Percentiles rank a stretch among this genome's conserved stretches.
These are phyloP conservation scores for Cathartes aura DNA, from an alignment of 2,113 vertebrate genomes.

Conservation along the genomic window DNA sequence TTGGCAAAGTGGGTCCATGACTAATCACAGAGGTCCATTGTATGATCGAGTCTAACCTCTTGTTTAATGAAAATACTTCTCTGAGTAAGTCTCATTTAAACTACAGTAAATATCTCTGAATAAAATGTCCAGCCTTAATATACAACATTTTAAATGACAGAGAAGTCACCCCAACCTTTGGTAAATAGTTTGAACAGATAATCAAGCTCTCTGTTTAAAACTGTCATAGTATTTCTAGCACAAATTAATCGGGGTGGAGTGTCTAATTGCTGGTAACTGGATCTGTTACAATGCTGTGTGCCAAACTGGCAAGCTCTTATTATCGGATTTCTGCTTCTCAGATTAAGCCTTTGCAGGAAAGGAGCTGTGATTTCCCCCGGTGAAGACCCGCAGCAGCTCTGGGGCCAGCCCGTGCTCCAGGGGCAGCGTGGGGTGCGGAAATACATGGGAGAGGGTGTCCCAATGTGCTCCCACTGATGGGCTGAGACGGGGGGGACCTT, in stretches of 20 bases:
- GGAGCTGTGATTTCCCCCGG: background rate
- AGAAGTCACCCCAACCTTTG: slow-evolving; percentile 41
- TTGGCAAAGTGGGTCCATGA: background rate
- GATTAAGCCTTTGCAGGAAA: background rate
- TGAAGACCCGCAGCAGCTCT: background rate
- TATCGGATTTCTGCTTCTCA: background rate
- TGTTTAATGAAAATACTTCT: slow-evolving; percentile 22
- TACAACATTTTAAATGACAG: slow-evolving; percentile 7
- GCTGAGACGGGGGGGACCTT: background rate
- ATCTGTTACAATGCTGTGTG: slow-evolving; percentile 16
- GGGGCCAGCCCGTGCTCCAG: fast-evolving
- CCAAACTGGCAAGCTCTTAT: slow-evolving; percentile 19
- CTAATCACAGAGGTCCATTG: slow-evolving; percentile 36
- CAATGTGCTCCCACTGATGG: fast-evolving
- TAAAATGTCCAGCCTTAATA: slow-evolving; percentile 34
- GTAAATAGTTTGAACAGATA: slow-evolving; percentile 49
- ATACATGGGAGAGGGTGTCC: background rate
- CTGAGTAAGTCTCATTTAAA: slow-evolving; percentile 29
- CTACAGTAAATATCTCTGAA: slow-evolving; percentile 9
- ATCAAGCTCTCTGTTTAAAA: slow-evolving; percentile 30
- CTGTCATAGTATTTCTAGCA: slow-evolving; percentile 25
- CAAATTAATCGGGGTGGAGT: slow-evolving; percentile 51
- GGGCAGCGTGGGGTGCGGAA: fast-evolving
- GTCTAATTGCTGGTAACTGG: slow-evolving; percentile 64
- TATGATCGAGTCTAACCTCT: background rate